Conservation (phyloP, 2,113 vertebrate genomes). For the human (Homo sapiens) region GRCh38 chr4:53908001-53908500, state of each 20-base stretch:
- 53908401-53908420: neutral
- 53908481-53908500: conserved; percentile 44
- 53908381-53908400: neutral
- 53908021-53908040: too few relatives aligned
- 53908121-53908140: too few relatives aligned
- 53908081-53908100: too few relatives aligned
- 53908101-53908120: too few relatives aligned
- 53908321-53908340: neutral
- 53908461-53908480: conserved; percentile 40
- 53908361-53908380: neutral
- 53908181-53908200: too few relatives aligned
- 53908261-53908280: neutral
- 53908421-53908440: neutral
- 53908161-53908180: too few relatives aligned
- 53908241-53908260: neutral
- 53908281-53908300: too few relatives aligned
- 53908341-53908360: accelerated
- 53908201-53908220: conserved; percentile 42
- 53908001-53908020: too few relatives aligned
- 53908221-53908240: conserved; percentile 12
- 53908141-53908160: too few relatives aligned
- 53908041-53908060: too few relatives aligned
- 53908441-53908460: neutral
- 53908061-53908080: too few relatives aligned
- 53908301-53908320: accelerated